Evolutionary conservation across 2,888 invertebrate species (phyloP).

Genomic region (Altica lythri): DNA sequence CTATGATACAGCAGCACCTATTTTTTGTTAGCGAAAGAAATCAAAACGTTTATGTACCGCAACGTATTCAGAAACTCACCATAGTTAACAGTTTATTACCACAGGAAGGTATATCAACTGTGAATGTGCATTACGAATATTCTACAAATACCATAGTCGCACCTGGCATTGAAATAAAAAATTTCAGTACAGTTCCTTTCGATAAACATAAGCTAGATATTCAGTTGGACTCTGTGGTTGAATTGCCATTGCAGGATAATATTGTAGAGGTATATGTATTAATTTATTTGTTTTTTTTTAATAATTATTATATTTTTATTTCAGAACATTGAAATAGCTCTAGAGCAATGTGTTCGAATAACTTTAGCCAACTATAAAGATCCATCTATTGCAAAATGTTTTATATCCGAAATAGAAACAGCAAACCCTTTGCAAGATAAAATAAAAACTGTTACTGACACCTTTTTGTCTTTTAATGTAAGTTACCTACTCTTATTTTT

Average conservation of each 20-base stretch:
- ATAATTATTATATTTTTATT: conserved; percentile 32
- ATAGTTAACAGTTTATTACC: conserved; percentile 52
- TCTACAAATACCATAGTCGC: conserved; percentile 49
- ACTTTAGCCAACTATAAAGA: conserved; percentile 48
- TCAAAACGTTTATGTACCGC: conserved; percentile 73
- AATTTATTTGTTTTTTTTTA: not conserved
- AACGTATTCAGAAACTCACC: conserved; percentile 61
- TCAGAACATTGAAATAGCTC: conserved; percentile 49
- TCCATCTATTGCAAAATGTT: conserved; percentile 44
- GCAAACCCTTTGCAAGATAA: conserved; percentile 43
- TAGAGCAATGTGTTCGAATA: conserved; percentile 50
- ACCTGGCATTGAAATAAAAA: conserved; percentile 51
- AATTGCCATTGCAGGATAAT: conserved; percentile 43
- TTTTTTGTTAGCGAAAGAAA: conserved; percentile 67
- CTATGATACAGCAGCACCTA: conserved; percentile 80
- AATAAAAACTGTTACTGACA: conserved; percentile 46
- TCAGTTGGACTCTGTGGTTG: conserved; percentile 49
- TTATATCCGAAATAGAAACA: conserved; percentile 51
- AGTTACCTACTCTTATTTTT: conserved; percentile 29
- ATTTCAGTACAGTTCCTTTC: conserved; percentile 44
- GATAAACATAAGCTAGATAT: conserved; percentile 40
- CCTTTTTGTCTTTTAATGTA: conserved; percentile 48
- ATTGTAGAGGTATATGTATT: conserved; percentile 38
- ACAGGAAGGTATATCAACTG: conserved; percentile 31
- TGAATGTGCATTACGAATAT: conserved; percentile 48